Conservation (phyloP, 1,140 invertebrate species). For the Arion vulgaris region DNA sequence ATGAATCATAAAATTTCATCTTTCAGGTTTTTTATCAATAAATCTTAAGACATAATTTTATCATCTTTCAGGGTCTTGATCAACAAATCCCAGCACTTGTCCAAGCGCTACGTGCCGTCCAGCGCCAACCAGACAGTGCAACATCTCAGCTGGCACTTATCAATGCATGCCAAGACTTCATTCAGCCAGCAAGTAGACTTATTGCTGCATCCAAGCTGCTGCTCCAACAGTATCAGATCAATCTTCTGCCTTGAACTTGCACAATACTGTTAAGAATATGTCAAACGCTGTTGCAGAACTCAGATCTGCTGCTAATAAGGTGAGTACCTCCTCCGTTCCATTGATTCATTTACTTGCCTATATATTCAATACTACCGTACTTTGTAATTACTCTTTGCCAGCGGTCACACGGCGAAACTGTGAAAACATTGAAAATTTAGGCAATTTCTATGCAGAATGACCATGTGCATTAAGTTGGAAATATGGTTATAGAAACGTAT, state of each 20-base stretch:
- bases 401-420: no score
- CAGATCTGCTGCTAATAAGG: constrained; percentile 83
- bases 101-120: constrained; percentile 84
- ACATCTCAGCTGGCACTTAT: constrained; percentile 87
- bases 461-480: no score
- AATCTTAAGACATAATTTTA: no score
- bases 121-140: constrained; percentile 81
- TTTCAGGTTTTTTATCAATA: no score
- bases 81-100: constrained; percentile 87
- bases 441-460: no score
- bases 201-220: constrained; percentile 83
- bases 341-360: no score
- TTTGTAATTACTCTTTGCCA: no score
- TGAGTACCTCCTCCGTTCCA: constrained; percentile 13
- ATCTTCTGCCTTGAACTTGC: constrained; percentile 81
- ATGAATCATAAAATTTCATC: no score
- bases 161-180: constrained; percentile 88
- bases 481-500: no score
- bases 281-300: constrained; percentile 85
- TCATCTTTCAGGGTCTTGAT: constrained; percentile 75
- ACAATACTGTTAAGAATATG: constrained; percentile 83
- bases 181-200: constrained; percentile 82
- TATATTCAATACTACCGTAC: no score
- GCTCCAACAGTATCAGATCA: constrained; percentile 90
- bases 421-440: no score